Evolutionary conservation across 2,888 invertebrate genomes (phyloP), one percentile per base, ranked within the genome.

Genomic region (Leptothorax acervorum): DNA sequence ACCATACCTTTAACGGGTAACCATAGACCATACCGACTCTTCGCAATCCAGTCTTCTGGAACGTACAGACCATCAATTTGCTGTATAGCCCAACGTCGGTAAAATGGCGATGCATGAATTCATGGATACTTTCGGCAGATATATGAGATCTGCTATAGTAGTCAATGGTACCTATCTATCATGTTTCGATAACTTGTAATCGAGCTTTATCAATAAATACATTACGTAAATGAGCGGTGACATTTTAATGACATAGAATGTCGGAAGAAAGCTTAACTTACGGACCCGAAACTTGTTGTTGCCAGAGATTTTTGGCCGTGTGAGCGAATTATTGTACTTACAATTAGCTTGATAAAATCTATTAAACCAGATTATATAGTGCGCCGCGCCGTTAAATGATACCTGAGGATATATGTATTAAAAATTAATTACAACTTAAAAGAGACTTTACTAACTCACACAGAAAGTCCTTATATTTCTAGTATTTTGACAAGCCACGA

Each of bases 231-330:
- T 62, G 85, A 86, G 86, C 71, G 84, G 79, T 70, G 85, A 89
- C 73, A 73, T 79, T 89, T 90, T 89, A 90, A 90, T 88, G 87
- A 84, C 62, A 84, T 60, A 45, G 62, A 84, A 86, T 60, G 84
- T 74, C 84, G 74, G 65, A 62, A 35, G 62, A 79, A 73, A 82
- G 71, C 9, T 82, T 60, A n/a, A 74, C n/a, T 66, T 35, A 35
- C 35, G 8, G 3, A 28, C 11, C 0, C 35, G 35, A 31, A 45
- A 51, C n/a, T 76, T 23, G 31, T 28, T 3, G 5, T 60, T 42
- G 1, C 2, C 71, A 5, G 53, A 42, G 51, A 5, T n/a, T 73
- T 55, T 23, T 5, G 8, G 3, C 9, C 5, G 3, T 15, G 23
- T 15, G 23, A 45, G 51, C 3, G 9, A 79, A 12, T 66, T 66